These are phyloP conservation scores for Portunus trituberculatus DNA, from an alignment of 1,140 invertebrate species.

Conservation along the genomic window DNA sequence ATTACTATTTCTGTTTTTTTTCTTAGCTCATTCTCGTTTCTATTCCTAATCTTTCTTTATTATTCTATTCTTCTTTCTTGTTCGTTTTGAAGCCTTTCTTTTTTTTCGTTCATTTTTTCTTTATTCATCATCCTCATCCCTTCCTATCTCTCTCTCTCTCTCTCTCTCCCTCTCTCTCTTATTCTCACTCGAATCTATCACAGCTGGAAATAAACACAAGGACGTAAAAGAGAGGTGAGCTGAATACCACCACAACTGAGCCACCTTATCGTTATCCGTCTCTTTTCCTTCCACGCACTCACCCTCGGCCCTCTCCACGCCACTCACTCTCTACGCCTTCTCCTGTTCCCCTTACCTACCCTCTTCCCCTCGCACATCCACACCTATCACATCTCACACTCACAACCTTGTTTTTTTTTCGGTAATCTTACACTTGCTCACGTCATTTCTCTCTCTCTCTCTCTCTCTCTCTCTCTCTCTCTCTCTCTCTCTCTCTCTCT, in stretches of 20 bases:
- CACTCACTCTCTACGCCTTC: neutral
- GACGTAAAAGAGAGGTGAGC: too few species aligned
- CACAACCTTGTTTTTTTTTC: too few species aligned
- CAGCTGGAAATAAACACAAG: too few species aligned
- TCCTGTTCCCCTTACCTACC: neutral
- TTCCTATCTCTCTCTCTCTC: constrained; percentile 8
- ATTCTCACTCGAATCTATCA: too few species aligned
- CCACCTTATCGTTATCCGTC: too few species aligned
- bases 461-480: neutral
- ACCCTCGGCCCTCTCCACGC: neutral
- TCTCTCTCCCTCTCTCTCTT: neutral
- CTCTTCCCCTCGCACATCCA: too few species aligned
- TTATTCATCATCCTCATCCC: neutral
- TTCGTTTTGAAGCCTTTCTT: neutral
- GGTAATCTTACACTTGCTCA: too few species aligned
- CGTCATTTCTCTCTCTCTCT: neutral
- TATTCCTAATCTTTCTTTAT: neutral
- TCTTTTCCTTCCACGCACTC: neutral
- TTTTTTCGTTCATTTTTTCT: neutral
- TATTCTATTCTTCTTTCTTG: neutral
- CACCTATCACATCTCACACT: too few species aligned
- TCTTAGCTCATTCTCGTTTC: neutral
- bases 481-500: constrained; percentile 1
- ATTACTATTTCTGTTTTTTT: too few species aligned
- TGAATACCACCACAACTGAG: too few species aligned